Conservation (phyloP, 1,140 invertebrate species). For the Hesperophylax magnus region DNA sequence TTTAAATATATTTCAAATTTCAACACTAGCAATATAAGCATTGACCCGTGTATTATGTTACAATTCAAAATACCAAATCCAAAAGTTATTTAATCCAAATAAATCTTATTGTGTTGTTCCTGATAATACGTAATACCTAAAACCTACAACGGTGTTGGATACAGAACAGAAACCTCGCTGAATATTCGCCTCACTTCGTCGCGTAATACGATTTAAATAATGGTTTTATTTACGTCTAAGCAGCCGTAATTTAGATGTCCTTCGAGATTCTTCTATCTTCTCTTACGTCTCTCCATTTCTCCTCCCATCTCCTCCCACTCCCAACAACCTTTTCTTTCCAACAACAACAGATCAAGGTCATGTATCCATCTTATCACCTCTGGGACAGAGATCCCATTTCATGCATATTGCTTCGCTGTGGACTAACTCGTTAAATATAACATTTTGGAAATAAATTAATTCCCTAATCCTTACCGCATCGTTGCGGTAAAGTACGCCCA, state of each 20-base stretch:
- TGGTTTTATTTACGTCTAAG: not conserved
- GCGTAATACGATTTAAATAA: too few relatives aligned
- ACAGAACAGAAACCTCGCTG: too few relatives aligned
- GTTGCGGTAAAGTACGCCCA: not conserved
- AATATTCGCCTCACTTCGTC: too few relatives aligned
- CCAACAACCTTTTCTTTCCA: not conserved
- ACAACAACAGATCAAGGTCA: constrained; percentile 8
- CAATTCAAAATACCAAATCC: too few relatives aligned
- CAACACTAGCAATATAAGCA: too few relatives aligned
- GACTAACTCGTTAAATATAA: constrained; percentile 18
- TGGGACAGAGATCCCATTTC: constrained; percentile 13
- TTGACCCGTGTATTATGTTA: too few relatives aligned
- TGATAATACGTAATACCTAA: too few relatives aligned
- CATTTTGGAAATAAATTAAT: constrained; percentile 21
- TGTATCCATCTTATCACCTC: constrained; percentile 20
- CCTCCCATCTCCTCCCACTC: not conserved
- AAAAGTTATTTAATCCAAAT: too few relatives aligned
- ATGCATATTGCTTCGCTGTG: constrained; percentile 17
- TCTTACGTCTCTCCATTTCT: not conserved
- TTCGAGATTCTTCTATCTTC: not conserved
- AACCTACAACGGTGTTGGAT: too few relatives aligned
- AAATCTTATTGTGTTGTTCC: too few relatives aligned
- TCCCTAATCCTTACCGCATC: not conserved
- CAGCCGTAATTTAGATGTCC: not conserved
- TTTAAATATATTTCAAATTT: too few relatives aligned